Evolutionary conservation across 1,140 invertebrate species (phyloP), one percentile per base, ranked within the genome.

Genomic region (Drosophila ogumai): DNA sequence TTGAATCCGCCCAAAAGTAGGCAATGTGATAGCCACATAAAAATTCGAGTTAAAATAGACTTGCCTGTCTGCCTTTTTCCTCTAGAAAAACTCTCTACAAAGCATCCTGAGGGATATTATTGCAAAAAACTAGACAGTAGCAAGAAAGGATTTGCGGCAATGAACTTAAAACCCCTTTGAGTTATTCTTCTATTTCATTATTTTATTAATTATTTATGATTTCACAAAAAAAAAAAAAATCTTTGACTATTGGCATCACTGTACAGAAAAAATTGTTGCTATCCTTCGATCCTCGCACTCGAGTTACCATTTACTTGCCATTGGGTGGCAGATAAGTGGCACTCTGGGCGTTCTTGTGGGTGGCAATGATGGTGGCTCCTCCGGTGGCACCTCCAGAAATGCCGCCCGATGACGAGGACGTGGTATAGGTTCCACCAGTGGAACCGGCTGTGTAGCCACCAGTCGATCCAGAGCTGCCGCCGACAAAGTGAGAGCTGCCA

Each of bases 251-350:
- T 76, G 38, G 17, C 49, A 75, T 54, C 36, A 67, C 74, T 77
- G 75, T 58, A 75, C 71, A 63, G 25, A 57, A 40, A 69, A 47
- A 75, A 75, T 54, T 69, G 38, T 54, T 38, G 47, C 61, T 67
- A 65, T n/a, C 9, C 13, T 1, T 38, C 1, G 8, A 38, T 25
- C 13, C 19, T 55, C 13, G 1, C 13, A 56, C 22, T 0, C 12
- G 28, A 40, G n/a, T 60, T 31, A 15, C 17, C 56, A 43, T 31
- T 58, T 88, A 88, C 19, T 85, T 79, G 73, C 85, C 79, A 13
- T 46, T 63, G 40, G 77, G 85, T 19, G 85, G 85, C 69, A 88
- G 58, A 31, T 88, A 88, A 41, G 74, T 90, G 43, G 85, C 66
- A 46, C 69, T 81, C 54, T 88, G 80, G 43, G 65, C 64, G 10